Evolutionary conservation across 1,140 invertebrate species (phyloP), one percentile per base, ranked within the genome.

Genomic region (Adelges cooleyi): DNA sequence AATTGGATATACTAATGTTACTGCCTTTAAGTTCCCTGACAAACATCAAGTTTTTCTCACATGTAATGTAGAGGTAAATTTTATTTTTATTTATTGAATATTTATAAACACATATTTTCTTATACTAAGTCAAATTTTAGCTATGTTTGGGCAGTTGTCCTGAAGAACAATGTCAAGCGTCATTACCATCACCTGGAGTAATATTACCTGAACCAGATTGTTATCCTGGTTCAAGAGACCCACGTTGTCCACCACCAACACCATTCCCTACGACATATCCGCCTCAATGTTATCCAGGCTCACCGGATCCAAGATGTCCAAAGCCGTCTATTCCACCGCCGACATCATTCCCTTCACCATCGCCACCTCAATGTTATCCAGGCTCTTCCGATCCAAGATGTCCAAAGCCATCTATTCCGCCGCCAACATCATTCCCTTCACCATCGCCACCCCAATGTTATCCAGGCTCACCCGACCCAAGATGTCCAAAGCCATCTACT

Each of bases 21-120:
- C 80, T 52, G 84, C 84, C 0, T 87, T 87, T 75, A 82, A 85
- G 68, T 87, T 87, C 72, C 84, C 85, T 1, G 84, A 86, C 65
- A 80, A 78, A 13, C 80, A 81, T 48, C 83, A 86, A 77, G 84
- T 87, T 1, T 85, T 81, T 70, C 71, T 87, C 1, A 85, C 84
- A n/a, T 87, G 85, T 72, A 86, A 86, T 69, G 82, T 86, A 65
- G 84, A 86, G 77, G 80, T 82, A 75, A 71, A 67, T 67, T 8
- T n/a, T n/a, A n/a, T n/a, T n/a, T n/a, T n/a, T n/a, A n/a, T n/a
- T n/a, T n/a, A n/a, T n/a, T n/a, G n/a, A n/a, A n/a, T n/a, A n/a
- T 13, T 42, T 13, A 38, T 48, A 44, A 40, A 23, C 46, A 11
- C 46, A 48, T 20, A 11, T 66, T 50, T 49, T 48, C 5, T 5